Conservation (phyloP, 2,888 invertebrate genomes). For the Anthophora plumipes region DNA sequence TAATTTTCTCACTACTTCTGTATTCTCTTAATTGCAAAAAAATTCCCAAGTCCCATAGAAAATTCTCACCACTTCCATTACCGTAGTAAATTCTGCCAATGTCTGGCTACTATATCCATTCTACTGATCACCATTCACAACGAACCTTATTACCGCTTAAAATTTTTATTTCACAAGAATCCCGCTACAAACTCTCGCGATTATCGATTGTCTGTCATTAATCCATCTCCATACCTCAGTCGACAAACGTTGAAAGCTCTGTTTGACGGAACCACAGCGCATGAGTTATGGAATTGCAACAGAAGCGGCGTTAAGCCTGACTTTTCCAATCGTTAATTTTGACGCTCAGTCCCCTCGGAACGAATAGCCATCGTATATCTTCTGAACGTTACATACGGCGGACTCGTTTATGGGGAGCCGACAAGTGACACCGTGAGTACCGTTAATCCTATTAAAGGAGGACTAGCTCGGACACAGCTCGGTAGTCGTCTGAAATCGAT, state of each 20-base stretch:
- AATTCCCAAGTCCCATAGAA: neutral
- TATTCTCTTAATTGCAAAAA: no score
- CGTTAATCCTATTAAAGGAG: conserved; percentile 73
- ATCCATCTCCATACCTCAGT: conserved; percentile 10
- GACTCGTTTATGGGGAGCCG: conserved; percentile 55
- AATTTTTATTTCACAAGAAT: neutral
- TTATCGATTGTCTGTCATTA: conserved; percentile 23
- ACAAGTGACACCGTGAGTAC: conserved; percentile 69
- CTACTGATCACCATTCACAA: neutral
- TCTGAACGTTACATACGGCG: conserved; percentile 23
- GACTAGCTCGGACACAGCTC: conserved; percentile 65
- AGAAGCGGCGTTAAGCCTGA: conserved; percentile 58
- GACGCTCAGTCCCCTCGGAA: conserved; percentile 60
- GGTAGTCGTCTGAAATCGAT: conserved; percentile 70
- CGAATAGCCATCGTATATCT: conserved; percentile 70
- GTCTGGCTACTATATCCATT: neutral
- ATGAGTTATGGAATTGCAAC: conserved; percentile 65
- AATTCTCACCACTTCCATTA: neutral
- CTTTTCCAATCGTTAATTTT: conserved; percentile 71
- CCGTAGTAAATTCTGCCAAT: neutral
- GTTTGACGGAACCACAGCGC: conserved; percentile 24
- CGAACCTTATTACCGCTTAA: neutral
- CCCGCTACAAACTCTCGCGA: neutral
- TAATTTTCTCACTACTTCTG: no score
- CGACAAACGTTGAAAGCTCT: conserved; percentile 12